phyloP scores from a whole-genome alignment of 2,113 vertebrate species.

The Thunnus maccoyii region DNA sequence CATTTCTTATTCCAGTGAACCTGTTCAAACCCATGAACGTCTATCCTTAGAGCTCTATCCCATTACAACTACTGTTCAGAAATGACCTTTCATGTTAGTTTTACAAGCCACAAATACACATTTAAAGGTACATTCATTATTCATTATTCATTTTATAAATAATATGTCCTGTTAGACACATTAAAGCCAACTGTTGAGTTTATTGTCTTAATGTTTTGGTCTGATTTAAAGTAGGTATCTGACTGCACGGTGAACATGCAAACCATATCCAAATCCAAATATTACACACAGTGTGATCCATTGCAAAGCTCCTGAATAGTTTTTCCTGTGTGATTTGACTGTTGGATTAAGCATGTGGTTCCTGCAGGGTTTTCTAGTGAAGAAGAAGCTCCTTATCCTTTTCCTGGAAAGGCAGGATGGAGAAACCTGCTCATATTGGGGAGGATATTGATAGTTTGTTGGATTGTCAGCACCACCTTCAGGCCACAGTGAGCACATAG shows the following conservation, averaged over 20 bases:
- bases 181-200: not conserved
- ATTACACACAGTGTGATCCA: not conserved
- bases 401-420: not conserved
- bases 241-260: not conserved
- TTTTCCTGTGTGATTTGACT: not conserved
- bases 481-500: not conserved
- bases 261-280: not conserved
- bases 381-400: not conserved
- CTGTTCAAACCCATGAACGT: too few relatives aligned
- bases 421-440: not conserved
- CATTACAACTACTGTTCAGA: too few relatives aligned
- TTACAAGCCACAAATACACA: too few relatives aligned
- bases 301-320: not conserved
- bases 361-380: not conserved
- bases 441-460: not conserved
- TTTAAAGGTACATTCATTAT: too few relatives aligned
- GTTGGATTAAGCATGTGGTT: not conserved
- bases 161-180: not conserved
- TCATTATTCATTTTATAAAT: not conserved
- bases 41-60: too few relatives aligned
- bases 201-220: not conserved
- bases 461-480: constrained; percentile 40
- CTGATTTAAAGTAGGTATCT: not conserved
- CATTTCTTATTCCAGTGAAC: too few relatives aligned
- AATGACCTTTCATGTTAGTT: too few relatives aligned